Evolutionary conservation across 1,140 invertebrate species (phyloP), one percentile per base, ranked within the genome.

Genomic region (Psilanteris sp.): DNA sequence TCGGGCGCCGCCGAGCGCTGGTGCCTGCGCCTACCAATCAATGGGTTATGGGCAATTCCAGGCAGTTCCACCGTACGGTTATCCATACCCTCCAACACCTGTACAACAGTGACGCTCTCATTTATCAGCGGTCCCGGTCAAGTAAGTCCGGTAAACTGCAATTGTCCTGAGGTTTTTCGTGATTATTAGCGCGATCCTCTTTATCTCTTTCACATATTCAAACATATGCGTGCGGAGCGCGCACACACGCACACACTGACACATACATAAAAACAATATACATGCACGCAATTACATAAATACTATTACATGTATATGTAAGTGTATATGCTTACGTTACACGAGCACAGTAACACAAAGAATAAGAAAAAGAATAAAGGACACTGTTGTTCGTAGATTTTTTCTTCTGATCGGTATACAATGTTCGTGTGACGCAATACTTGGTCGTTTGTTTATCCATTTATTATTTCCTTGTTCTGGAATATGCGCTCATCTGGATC

Each of bases 1-100:
- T 52, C 85, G 90, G 44, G 88, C 90, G 43, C 86, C 91, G 3
- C 89, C 90, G 0, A 85, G 85, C 44, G 84, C 89, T 6, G 91
- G 90, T 34, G 89, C 90, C 0, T 91, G 90, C 72, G 90, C 90
- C 9, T 91, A 91, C 54, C 91, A 91, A 52, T 91, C 90, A 4
- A 88, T 90, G 86, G 87, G 89, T 20, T 90, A 90, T 32, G 81
- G 85, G 2, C 87, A 88, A 27, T 89, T 88, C 37, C 90, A 90
- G 59, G 82, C 87, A n/a, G 85, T 89, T 10, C 78, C 85, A 20
- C 86, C 89, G 1, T 91, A 89, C 73, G 89, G 87, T 20, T 90
- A 90, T 18, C 85, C 88, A 4, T 91, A 90, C 54, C 87, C 90
- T 2, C 87, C 89, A 4, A 88, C 87, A 4, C 87, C 87, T 0